Base-by-base conservation (phyloP, 2,888 invertebrate genomes). In the Quadroppia sp. region DNA sequence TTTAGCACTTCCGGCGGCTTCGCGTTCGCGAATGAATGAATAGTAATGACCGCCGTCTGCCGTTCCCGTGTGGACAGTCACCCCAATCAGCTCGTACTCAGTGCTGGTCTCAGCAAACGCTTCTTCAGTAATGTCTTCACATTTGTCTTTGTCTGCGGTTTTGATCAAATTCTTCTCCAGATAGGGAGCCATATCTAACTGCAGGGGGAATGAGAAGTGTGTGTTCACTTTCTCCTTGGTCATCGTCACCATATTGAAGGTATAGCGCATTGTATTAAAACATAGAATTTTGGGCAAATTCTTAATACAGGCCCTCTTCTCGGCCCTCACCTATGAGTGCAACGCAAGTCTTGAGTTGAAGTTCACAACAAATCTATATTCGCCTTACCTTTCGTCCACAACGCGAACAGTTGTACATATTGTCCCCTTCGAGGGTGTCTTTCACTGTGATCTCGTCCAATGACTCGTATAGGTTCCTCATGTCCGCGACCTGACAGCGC, bases 191-290 rank as follows among this genome's bases (percentile, higher is more conserved):
- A 96, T 96, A 82, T 94, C 94, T 15, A 96, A 85, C 70, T 91
- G 86, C 84, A 95, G 87, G 0, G 96, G 96, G 83, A 96, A 96
- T 17, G 94, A 95, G 82, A 96, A 96, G 81, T 95, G 94, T 0
- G 96, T 96, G 83, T 96, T 96, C 1, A 96, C 95, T 82, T 96
- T 96, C 82, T 96, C 96, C 81, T 95, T 95, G 76, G 93, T 86
- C 95, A 96, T 95, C 0, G 96, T 96, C 42, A 94, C 87, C 94
- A 96, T 95, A 83, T 96, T 96, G 84, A 96, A 96, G 0, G 94
- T 94, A 80, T 96, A 96, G 36, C 96, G 87, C 95, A 96, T 94
- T 0, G 95, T 96, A 83, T 96, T 96, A 83, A 96, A 95, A 82
- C 95, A 95, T 30, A 96, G 84, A 76, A 96, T 94, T 77, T 91